Conservation (phyloP, 2,113 vertebrate genomes). For the Origma solitaria region DNA sequence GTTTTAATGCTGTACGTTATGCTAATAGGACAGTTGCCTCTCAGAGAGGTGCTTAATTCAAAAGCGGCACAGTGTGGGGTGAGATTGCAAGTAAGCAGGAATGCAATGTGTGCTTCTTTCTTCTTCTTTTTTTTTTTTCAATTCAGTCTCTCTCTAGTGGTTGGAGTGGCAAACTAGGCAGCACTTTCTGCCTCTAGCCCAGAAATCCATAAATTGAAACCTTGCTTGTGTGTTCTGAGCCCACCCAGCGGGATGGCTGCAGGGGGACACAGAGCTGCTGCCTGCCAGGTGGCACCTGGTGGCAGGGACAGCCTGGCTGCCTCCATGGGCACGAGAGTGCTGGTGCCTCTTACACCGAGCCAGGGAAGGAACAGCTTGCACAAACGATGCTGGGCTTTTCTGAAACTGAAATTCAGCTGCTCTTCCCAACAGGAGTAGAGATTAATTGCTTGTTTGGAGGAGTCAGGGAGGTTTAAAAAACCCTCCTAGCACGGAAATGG, state of each 20-base stretch:
- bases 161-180: background rate
- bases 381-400: background rate
- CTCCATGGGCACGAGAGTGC: background rate
- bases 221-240: background rate
- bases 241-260: background rate
- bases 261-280: background rate
- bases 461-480: background rate
- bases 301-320: background rate
- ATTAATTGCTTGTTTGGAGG: background rate
- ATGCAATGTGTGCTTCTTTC: background rate
- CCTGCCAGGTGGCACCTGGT: background rate
- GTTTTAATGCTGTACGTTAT: background rate
- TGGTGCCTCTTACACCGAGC: background rate
- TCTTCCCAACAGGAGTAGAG: background rate
- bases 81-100: background rate
- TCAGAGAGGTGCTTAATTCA: constrained; percentile 30
- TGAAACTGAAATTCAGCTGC: background rate
- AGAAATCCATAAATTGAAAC: background rate
- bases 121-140: background rate
- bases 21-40: constrained; percentile 32
- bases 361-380: background rate
- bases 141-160: background rate
- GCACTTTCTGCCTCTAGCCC: background rate
- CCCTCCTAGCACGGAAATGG: background rate
- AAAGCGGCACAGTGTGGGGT: background rate